Evolutionary conservation across 1,140 invertebrate species (phyloP).

Genomic region (Carposina sasakii): DNA sequence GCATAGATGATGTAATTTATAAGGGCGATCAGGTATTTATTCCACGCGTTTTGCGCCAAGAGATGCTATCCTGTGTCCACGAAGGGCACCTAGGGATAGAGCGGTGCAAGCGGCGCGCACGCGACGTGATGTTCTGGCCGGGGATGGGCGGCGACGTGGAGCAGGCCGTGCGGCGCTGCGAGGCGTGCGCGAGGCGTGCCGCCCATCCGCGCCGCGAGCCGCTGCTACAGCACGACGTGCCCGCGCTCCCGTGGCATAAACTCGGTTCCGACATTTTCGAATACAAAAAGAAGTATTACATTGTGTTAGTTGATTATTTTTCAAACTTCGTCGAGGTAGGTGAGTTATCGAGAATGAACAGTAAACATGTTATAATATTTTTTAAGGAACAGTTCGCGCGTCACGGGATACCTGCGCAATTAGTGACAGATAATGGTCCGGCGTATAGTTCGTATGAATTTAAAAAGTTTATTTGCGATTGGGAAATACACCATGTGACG

Average conservation of each 20-base stretch:
- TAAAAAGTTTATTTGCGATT: constrained; percentile 32
- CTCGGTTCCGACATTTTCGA: constrained; percentile 42
- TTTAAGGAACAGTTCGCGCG: constrained; percentile 40
- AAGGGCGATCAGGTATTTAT: too few relatives aligned
- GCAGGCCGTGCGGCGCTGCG: constrained; percentile 8
- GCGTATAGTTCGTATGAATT: constrained; percentile 48
- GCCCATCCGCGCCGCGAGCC: constrained; percentile 10
- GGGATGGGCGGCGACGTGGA: constrained; percentile 26
- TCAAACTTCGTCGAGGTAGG: constrained; percentile 28
- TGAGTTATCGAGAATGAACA: constrained; percentile 10
- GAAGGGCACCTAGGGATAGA: constrained; percentile 29
- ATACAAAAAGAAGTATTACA: constrained; percentile 20
- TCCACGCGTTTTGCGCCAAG: too few relatives aligned
- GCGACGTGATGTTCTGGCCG: constrained; percentile 35
- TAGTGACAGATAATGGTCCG: constrained; percentile 51
- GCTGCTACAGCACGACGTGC: constrained; percentile 27
- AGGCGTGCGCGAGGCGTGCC: not conserved
- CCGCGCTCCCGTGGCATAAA: constrained; percentile 34
- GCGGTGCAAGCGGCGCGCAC: constrained; percentile 25
- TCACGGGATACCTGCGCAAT: constrained; percentile 44
- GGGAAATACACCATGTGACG: constrained; percentile 36
- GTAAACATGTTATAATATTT: constrained; percentile 6
- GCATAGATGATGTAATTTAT: too few relatives aligned
- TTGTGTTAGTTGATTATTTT: constrained; percentile 33
- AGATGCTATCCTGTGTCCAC: constrained; percentile 22